Conservation (phyloP, 2,888 invertebrate genomes). For the Fragum whitleyi region DNA sequence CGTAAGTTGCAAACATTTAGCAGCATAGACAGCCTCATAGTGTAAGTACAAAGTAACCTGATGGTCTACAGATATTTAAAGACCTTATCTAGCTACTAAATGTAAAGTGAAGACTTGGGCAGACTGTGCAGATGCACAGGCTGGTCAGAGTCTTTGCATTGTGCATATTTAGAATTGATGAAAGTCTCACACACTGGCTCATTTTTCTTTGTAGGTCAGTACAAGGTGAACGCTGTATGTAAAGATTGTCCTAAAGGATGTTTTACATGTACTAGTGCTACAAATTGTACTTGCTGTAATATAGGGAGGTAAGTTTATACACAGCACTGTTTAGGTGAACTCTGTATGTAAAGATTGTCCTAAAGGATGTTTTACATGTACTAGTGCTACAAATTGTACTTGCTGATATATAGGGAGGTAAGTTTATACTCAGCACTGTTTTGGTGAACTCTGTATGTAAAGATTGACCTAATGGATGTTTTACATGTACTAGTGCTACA, state of each 20-base stretch:
- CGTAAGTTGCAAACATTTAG: too few species aligned
- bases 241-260: constrained; percentile 56
- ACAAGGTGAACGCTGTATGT: constrained; percentile 44
- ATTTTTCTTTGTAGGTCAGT: constrained; percentile 51
- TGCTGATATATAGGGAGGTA: constrained; percentile 65
- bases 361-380: constrained; percentile 60
- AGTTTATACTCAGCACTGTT: too few species aligned
- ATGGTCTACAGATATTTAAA: too few species aligned
- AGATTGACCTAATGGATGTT: constrained; percentile 59
- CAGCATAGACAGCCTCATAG: too few species aligned
- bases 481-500: constrained; percentile 53
- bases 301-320: constrained; percentile 57
- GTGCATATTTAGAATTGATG: too few species aligned
- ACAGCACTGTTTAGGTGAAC: too few species aligned
- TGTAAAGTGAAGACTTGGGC: too few species aligned
- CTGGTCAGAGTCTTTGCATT: too few species aligned
- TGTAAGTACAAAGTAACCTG: too few species aligned
- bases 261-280: constrained; percentile 55
- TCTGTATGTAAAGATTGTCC: constrained; percentile 55
- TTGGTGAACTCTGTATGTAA: constrained; percentile 40
- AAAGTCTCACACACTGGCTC: too few species aligned
- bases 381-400: constrained; percentile 56
- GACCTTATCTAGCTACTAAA: too few species aligned
- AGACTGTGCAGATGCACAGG: too few species aligned
- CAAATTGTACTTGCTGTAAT: constrained; percentile 63